Percentiles rank a stretch among this genome's conserved stretches.
These are phyloP conservation scores for Diuraphis noxia DNA, from an alignment of 1,140 invertebrate species.

Conservation along the genomic window DNA sequence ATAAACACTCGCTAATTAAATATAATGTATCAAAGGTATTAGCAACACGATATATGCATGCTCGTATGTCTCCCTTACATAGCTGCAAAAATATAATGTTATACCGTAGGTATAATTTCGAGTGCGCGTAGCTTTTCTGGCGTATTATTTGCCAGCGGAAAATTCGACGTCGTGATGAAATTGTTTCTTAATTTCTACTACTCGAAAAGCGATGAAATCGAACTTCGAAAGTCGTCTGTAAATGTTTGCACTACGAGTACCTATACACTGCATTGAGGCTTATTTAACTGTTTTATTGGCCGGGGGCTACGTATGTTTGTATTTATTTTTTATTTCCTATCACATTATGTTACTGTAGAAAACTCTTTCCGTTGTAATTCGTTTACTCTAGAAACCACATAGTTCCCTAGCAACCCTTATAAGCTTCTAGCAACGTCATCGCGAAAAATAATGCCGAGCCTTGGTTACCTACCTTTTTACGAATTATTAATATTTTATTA, in stretches of 20 bases:
- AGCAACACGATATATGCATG: too few relatives aligned
- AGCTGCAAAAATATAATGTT: too few relatives aligned
- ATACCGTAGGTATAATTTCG: too few relatives aligned
- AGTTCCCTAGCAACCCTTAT: not conserved
- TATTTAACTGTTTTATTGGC: not conserved
- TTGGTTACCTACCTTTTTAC: not conserved
- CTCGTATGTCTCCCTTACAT: too few relatives aligned
- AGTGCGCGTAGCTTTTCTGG: too few relatives aligned
- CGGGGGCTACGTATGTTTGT: not conserved
- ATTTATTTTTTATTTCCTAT: not conserved
- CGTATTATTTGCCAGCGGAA: too few relatives aligned
- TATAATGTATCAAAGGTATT: too few relatives aligned
- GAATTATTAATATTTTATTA: slow-evolving; percentile 25
- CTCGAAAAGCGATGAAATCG: too few relatives aligned
- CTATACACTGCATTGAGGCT: not conserved
- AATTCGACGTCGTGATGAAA: too few relatives aligned
- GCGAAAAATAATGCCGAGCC: not conserved
- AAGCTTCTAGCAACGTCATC: not conserved
- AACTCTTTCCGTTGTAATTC: not conserved
- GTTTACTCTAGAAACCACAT: not conserved
- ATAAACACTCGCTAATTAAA: too few relatives aligned
- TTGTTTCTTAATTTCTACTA: too few relatives aligned
- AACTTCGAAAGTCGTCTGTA: not conserved
- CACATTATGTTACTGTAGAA: not conserved
- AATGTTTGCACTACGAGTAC: not conserved